Evolutionary conservation across 2,888 invertebrate species (phyloP), one percentile per base, ranked within the genome.

Genomic region (Alloplasta piceator): DNA sequence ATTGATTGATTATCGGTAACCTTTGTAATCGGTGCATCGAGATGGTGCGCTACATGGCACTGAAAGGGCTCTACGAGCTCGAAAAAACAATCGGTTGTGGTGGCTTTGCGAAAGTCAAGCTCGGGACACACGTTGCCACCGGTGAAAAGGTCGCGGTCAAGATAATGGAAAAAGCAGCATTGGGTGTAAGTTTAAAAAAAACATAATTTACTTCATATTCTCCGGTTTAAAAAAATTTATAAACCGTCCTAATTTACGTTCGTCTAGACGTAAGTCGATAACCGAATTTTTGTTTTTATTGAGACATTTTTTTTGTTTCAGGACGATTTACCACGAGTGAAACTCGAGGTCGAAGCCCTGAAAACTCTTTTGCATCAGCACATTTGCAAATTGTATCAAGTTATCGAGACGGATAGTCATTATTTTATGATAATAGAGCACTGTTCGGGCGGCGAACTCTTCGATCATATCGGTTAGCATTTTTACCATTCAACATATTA

Each of bases 141-240:
- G 96, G 96, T 46, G 96, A 96, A 90, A 96, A 96, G 91, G 96
- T 96, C 68, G 97, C 97, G 58, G 95, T 97, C 80, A 97, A 97
- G 92, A 96, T 97, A 70, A 96, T 97, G 95, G 95, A 96, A 87
- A 97, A 97, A 92, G 92, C 93, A 64, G 92, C 93, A 61, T 92
- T 97, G 67, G 96, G 96, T 72, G 95, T 95, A 92, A 93, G 93
- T 91, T 55, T 9, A 9, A 36, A 60, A 6, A 5, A 52, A 4
- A 10, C 46, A 26, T 72, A 9, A 48, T 64, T 14, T n/a, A n/a
- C 4, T n/a, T 58, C 16, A 6, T 7, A n/a, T n/a, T n/a, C n/a
- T n/a, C n/a, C n/a, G n/a, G n/a, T n/a, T n/a, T n/a, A n/a, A n/a
- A n/a, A n/a, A n/a, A n/a, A n/a, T n/a, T n/a, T n/a, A n/a, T n/a